Evolutionary conservation across 2,797 vertebrate species (phyloP), one percentile per base, ranked within the genome.

Genomic region (Hirundo rustica): DNA sequence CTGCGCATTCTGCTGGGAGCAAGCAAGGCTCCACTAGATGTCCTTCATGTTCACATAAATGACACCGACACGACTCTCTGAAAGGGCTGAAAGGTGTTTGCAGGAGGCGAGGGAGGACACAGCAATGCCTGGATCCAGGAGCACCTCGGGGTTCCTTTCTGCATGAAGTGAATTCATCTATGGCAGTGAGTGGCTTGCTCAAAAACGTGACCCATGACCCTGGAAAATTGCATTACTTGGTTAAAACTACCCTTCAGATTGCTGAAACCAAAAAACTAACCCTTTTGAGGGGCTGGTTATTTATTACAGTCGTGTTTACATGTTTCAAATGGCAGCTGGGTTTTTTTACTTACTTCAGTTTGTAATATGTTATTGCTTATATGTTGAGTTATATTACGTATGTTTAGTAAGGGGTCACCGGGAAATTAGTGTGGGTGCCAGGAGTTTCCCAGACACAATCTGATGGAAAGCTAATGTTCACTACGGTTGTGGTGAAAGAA

Each of bases 11-110:
- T 92, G 93, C 93, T 71, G 94, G 95, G 91, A 96, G 93, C 77
- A 32, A 76, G 83, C 70, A 44, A 89, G 38, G 16, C 86, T 96
- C 95, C 96, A 96, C 95, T 96, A 96, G 96, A 80, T 96, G 95
- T 97, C 95, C 95, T 97, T 97, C 96, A 96, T 54, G 96, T 94
- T 94, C 96, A 95, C 86, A 42, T 45, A 96, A 96, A 97, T 96
- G 93, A 84, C 95, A 94, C 73, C 3, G 3, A 32, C 84, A 70
- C 62, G 26, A 86, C 62, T 40, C 32, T 3, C 88, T 60, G 90
- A 18, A 44, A 86, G 64, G 70, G 58, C 86, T 76, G 80, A 32
- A 84, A 93, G 66, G 88, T 88, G 79, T 58, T 40, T 75, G 70
- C 76, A 42, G 58, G 29, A 75, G 77, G 16, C 60, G 81, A 91